phyloP scores from a whole-genome alignment of 2,888 invertebrate genomes.

The Cephalotes varians region DNA sequence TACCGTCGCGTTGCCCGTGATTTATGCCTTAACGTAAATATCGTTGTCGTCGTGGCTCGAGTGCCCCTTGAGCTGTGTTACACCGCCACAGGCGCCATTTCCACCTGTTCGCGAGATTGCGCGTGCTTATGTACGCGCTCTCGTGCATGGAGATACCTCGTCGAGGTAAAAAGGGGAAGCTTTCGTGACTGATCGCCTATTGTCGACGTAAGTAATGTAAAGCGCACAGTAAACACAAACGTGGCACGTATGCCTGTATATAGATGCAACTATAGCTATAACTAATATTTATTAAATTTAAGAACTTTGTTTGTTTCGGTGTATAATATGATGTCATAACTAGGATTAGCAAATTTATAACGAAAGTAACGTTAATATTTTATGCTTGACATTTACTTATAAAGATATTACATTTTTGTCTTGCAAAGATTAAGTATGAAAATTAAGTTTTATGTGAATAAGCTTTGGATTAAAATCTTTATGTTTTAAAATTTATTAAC shows the following conservation, averaged over 20 bases:
- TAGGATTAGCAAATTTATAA: not conserved
- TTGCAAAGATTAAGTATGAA: not conserved
- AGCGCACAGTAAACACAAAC: slow-evolving; percentile 48
- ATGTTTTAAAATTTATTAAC: not conserved
- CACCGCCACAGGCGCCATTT: slow-evolving; percentile 65
- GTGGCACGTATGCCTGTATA: not conserved
- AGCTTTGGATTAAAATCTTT: not conserved
- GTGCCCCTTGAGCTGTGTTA: slow-evolving; percentile 61
- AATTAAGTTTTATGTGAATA: not conserved
- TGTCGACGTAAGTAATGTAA: slow-evolving; percentile 57
- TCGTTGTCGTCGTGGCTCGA: slow-evolving; percentile 77
- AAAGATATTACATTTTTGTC: not conserved
- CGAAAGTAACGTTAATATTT: not conserved
- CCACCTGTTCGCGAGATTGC: slow-evolving; percentile 64
- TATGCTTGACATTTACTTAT: not conserved
- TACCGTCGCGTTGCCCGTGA: slow-evolving; percentile 72
- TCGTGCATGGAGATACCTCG: slow-evolving; percentile 49
- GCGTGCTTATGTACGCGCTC: slow-evolving; percentile 43
- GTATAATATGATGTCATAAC: not conserved
- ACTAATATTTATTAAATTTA: slow-evolving; percentile 33
- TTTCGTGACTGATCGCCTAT: slow-evolving; percentile 54
- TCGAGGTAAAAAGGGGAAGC: slow-evolving; percentile 51
- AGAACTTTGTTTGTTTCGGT: not conserved
- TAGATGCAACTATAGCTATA: slow-evolving; percentile 12
- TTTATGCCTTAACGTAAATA: slow-evolving; percentile 84